Evolutionary conservation across 2,888 invertebrate species (phyloP), one percentile per base, ranked within the genome.

Genomic region (Drosophila niveifrons): DNA sequence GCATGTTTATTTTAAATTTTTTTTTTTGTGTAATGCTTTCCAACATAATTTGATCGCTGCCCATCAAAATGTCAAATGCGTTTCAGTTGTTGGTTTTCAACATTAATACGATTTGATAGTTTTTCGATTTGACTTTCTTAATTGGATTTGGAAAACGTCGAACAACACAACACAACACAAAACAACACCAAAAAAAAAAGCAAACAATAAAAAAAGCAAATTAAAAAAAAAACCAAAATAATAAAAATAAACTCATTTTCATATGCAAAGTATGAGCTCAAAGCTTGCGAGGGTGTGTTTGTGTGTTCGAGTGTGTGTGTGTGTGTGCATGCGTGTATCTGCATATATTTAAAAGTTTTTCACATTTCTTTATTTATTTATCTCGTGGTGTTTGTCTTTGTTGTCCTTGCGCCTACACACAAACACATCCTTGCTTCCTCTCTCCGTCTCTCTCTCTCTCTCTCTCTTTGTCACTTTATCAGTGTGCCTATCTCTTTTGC

Each of bases 261-360:
- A 81, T 87, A 82, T 82, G 84, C 82, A 87, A 82, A 84, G 80
- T 71, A n/a, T 65, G 28, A 56, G 63, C 34, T 31, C 52, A 39
- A 44, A 17, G 43, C 18, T 13, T 36, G 13, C n/a, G 31, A 6
- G 34, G 41, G 36, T 43, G 18, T 43, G 52, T 13, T 47, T 34
- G 55, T 34, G 44, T 13, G 55, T 23, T 23, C 23, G 23, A 39
- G 28, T 58, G 36, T 46, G 55, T 58, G 57, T 43, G 43, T 28
- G 43, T 17, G 13, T 34, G 64, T 71, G 56, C 67, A 77, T 77
- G 80, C 82, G 82, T 83, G 88, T 88, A 69, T 80, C 71, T 65
- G 82, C 88, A 82, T 82, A 82, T 66, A 84, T 73, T 82, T 79
- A 79, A 84, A 68, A 78, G 65, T 80, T 80, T 67, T 68, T 28